Conservation (phyloP, 2,797 vertebrate genomes). For the Onychomys leucogaster region DNA sequence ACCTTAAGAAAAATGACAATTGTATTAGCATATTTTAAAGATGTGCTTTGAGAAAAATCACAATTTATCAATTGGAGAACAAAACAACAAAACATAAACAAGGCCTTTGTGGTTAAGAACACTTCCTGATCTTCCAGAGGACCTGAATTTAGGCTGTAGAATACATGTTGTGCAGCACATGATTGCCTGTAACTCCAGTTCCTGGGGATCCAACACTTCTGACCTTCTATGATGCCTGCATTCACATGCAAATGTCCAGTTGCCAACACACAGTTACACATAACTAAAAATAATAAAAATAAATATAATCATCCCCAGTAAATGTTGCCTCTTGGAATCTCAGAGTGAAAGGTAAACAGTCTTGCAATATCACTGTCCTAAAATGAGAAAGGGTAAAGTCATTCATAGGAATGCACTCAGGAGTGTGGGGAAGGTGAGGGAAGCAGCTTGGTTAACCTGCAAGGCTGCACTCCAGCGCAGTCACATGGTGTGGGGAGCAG, state of each 20-base stretch:
- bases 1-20: not conserved
- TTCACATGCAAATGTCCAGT: not conserved
- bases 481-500: conserved; percentile 49
- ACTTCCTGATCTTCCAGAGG: not conserved
- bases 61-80: not conserved
- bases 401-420: conserved; percentile 3
- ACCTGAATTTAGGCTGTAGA: not conserved
- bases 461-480: conserved; percentile 52
- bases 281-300: not conserved
- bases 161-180: too few species aligned
- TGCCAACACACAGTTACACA: not conserved
- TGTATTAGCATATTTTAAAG: not conserved
- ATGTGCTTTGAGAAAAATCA: conserved; percentile 1
- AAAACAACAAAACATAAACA: not conserved
- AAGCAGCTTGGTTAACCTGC: conserved; percentile 1
- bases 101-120: not conserved
- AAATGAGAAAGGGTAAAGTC: conserved; percentile 68
- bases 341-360: conserved; percentile 25
- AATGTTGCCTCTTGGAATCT: conserved; percentile 29
- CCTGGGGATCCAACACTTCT: not conserved
- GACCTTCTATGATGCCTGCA: too few species aligned
- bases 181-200: not conserved
- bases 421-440: conserved; percentile 60
- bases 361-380: conserved; percentile 57
- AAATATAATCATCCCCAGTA: not conserved